Conservation (phyloP, 2,888 invertebrate species). For the Torymus auratus region DNA sequence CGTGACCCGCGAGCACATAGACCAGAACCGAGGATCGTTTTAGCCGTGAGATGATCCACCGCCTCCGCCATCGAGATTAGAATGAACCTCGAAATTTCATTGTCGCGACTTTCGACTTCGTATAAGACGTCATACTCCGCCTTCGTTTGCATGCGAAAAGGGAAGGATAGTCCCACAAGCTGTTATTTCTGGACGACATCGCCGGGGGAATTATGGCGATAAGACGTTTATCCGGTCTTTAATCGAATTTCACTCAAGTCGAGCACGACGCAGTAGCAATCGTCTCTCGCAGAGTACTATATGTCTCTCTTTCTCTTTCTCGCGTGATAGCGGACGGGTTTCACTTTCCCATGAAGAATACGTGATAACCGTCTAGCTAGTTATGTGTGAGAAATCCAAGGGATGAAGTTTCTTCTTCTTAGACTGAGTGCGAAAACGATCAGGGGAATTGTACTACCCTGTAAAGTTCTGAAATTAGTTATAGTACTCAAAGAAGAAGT, state of each 20-base stretch:
- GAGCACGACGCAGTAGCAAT: neutral
- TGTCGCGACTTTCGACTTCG: neutral
- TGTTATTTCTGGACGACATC: conserved; percentile 46
- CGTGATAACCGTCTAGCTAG: too few species aligned
- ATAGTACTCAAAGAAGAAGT: too few species aligned
- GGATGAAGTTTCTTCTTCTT: too few species aligned
- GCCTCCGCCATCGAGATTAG: conserved; percentile 8
- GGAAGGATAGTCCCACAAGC: conserved; percentile 1
- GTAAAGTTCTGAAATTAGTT: too few species aligned
- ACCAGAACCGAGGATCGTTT: conserved; percentile 7
- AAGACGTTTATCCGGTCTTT: conserved; percentile 49
- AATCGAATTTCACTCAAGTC: conserved; percentile 37
- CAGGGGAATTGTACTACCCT: too few species aligned
- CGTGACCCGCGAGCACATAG: neutral
- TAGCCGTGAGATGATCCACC: conserved; percentile 8
- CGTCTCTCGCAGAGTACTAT: too few species aligned
- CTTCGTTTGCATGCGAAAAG: conserved; percentile 22
- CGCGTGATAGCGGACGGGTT: too few species aligned
- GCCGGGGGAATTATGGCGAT: conserved; percentile 47
- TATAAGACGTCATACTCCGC: neutral
- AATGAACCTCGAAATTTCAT: conserved; percentile 27
- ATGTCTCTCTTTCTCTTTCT: too few species aligned
- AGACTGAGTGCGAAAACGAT: too few species aligned
- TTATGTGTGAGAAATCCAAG: too few species aligned
- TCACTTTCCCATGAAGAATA: too few species aligned